A percentile compares a stretch with the other conserved stretches of the same genome.
phyloP scores from a whole-genome alignment of 2,113 vertebrate genomes.

The Petaurus breviceps region DNA sequence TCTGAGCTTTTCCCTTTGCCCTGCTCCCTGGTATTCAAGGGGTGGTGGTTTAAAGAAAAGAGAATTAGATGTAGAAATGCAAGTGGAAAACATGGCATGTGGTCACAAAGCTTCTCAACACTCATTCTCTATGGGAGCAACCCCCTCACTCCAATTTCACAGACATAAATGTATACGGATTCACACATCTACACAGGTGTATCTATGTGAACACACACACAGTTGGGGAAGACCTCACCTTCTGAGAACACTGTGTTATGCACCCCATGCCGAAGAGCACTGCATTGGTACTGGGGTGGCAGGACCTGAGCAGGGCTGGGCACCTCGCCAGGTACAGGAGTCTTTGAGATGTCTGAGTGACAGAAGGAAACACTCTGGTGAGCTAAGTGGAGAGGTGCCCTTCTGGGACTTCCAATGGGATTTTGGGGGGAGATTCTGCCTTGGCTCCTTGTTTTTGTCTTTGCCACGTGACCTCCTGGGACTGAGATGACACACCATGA shows the following conservation, averaged over 20 bases:
- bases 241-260: not conserved
- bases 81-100: fast-evolving
- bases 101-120: fast-evolving
- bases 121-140: not conserved
- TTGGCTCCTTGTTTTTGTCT: not conserved
- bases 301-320: fast-evolving
- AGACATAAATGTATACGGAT: not conserved
- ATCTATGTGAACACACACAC: not conserved
- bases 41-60: not conserved
- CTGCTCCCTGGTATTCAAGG: not conserved
- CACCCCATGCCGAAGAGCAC: not conserved
- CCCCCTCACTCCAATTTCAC: not conserved
- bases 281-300: not conserved
- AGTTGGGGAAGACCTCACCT: not conserved
- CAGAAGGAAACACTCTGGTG: slow-evolving; percentile 26
- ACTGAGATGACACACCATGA: not conserved
- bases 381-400: slow-evolving; percentile 1
- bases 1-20: not conserved
- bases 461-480: not conserved
- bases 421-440: not conserved
- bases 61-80: not conserved
- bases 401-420: not conserved
- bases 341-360: slow-evolving; percentile 48
- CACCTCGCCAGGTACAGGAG: fast-evolving
- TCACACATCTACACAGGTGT: not conserved